A percentile compares a stretch with the other conserved stretches of the same genome.
Conservation (phyloP, 2,888 invertebrate species). For the Seladonia tumulorum region DNA sequence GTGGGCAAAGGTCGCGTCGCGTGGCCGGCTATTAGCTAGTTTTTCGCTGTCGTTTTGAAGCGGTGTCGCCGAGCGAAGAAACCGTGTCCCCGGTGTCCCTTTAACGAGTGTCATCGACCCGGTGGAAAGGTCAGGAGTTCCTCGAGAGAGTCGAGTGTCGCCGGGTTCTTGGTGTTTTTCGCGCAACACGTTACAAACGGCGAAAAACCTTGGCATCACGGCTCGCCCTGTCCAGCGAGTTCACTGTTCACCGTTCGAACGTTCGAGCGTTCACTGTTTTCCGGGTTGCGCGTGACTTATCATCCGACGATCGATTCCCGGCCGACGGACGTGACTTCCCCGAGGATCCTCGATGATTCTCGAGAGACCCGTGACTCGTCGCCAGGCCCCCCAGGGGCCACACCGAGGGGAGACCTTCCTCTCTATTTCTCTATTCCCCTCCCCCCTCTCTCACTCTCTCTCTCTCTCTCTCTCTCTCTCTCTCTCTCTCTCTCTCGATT, state of each 20-base stretch:
- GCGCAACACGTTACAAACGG: conserved; percentile 52
- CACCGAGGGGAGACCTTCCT: neutral
- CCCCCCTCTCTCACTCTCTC: neutral
- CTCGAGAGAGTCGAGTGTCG: conserved; percentile 7
- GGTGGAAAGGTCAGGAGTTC: conserved; percentile 57
- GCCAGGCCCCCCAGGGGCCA: neutral
- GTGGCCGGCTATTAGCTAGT: neutral
- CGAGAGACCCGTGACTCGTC: conserved; percentile 14
- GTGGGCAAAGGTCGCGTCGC: neutral
- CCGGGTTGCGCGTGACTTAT: conserved; percentile 45
- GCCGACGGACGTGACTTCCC: conserved; percentile 21
- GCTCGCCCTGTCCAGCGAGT: neutral
- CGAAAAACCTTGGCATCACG: conserved; percentile 14
- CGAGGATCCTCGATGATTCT: conserved; percentile 10
- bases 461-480: neutral
- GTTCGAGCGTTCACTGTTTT: neutral
- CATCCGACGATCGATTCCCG: conserved; percentile 26
- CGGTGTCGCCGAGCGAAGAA: conserved; percentile 15
- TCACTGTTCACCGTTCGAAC: neutral
- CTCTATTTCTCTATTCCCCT: neutral
- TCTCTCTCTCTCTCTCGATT: neutral
- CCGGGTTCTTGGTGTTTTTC: conserved; percentile 37
- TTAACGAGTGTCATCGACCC: conserved; percentile 65
- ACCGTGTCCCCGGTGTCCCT: conserved; percentile 39
- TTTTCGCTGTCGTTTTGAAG: neutral